Evolutionary conservation across 2,113 vertebrate species (phyloP).

Genomic region (Hoplias malabaricus): DNA sequence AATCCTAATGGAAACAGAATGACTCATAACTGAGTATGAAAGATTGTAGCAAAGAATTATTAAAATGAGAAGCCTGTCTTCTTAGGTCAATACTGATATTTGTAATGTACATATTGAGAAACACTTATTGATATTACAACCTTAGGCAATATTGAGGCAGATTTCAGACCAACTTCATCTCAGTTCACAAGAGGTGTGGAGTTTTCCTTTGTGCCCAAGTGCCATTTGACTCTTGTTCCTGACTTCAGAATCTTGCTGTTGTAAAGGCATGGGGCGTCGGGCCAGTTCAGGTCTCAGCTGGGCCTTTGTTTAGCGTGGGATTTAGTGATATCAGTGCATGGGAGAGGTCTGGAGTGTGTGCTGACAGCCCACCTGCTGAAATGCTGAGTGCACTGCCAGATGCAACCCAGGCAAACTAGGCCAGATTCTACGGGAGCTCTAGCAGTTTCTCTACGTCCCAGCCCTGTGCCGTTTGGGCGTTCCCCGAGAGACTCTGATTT

Average conservation of each 20-base stretch:
- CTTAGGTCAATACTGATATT: background rate
- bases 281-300: conserved; percentile 13
- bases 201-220: background rate
- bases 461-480: background rate
- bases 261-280: background rate
- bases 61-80: too few relatives aligned
- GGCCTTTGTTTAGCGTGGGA: conserved; percentile 29
- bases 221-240: background rate
- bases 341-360: conserved; percentile 12
- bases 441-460: background rate
- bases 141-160: too few relatives aligned
- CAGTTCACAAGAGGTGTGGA: background rate
- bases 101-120: background rate
- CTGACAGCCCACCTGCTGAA: conserved; percentile 44
- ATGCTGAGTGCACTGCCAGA: conserved; percentile 32
- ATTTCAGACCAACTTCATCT: background rate
- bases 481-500: conserved; percentile 20
- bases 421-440: conserved; percentile 33
- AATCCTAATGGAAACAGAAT: too few relatives aligned
- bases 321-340: conserved; percentile 10
- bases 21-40: too few relatives aligned
- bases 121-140: background rate
- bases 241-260: background rate
- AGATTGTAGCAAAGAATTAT: too few relatives aligned
- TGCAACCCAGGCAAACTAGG: conserved; percentile 39